A percentile compares a stretch with the other conserved stretches of the same genome.
Conservation (phyloP, 2,113 vertebrate species). For the Lycocorax pyrrhopterus region DNA sequence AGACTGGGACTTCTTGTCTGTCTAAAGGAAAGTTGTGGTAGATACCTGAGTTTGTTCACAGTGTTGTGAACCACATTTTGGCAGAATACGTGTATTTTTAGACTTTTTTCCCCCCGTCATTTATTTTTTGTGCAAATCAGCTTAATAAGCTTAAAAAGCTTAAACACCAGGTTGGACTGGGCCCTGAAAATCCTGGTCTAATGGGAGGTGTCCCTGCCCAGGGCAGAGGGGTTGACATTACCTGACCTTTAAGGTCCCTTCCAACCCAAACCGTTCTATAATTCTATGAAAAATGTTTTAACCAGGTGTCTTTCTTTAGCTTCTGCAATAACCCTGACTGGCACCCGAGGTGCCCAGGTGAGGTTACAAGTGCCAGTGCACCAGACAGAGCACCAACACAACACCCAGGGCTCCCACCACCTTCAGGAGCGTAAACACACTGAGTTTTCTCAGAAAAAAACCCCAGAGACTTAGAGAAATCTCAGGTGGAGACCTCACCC, state of each 20-base stretch:
- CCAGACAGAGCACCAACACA: neutral
- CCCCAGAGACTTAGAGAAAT: accelerated
- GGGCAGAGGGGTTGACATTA: neutral
- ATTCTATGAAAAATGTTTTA: neutral
- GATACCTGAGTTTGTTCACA: neutral
- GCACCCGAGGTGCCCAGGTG: neutral
- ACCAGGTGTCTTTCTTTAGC: neutral
- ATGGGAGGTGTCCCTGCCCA: neutral
- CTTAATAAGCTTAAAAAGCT: neutral
- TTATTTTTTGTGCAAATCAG: neutral
- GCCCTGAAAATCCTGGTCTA: neutral
- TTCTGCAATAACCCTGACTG: neutral
- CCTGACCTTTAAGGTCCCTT: neutral
- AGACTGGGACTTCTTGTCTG: neutral
- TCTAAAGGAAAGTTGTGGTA: neutral
- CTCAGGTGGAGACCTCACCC: neutral
- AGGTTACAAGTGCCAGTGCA: neutral
- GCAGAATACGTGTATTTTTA: neutral
- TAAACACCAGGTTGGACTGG: neutral
- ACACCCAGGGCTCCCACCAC: neutral
- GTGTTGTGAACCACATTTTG: accelerated
- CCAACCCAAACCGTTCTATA: neutral
- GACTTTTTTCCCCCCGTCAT: accelerated
- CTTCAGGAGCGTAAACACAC: neutral
- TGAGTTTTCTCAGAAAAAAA: neutral